Evolutionary conservation across 64 coral and sea anemone species (phyloP).

Genomic region (Stichodactyla helianthus): DNA sequence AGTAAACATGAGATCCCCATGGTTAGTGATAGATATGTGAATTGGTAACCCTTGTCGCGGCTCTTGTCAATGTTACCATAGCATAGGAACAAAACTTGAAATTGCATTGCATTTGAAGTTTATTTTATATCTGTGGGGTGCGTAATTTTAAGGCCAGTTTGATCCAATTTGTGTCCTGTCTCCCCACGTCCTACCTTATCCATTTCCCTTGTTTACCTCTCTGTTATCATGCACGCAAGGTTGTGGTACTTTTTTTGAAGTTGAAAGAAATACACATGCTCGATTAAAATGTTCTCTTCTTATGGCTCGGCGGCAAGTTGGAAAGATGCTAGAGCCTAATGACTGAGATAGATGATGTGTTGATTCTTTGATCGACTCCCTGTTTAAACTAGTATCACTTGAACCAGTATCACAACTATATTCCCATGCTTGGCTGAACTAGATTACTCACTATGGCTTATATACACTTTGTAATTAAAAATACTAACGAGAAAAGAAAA

Average conservation of each 20-base stretch:
- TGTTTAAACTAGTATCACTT: neutral
- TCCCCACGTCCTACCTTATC: neutral
- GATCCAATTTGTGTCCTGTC: neutral
- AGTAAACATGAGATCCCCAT: no score
- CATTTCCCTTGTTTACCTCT: neutral
- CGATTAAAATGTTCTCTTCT: neutral
- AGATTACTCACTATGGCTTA: neutral
- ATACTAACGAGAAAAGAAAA: neutral
- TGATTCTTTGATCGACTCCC: neutral
- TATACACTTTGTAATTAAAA: neutral
- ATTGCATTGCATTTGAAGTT: no score
- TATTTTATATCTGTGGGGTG: neutral
- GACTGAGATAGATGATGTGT: neutral
- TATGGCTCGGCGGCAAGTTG: neutral
- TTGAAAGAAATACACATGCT: neutral
- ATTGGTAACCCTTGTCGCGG: no score
- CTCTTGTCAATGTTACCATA: no score
- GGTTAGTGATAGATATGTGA: no score
- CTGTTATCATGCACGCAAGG: neutral
- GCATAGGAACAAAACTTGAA: no score
- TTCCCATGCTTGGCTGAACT: no score
- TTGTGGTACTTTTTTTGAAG: neutral
- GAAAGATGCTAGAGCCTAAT: neutral
- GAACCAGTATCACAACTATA: neutral
- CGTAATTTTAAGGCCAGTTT: neutral